These are phyloP conservation scores for Chalcosyrphus nemorum DNA, from an alignment of 2,888 invertebrate genomes.

Conservation along the genomic window DNA sequence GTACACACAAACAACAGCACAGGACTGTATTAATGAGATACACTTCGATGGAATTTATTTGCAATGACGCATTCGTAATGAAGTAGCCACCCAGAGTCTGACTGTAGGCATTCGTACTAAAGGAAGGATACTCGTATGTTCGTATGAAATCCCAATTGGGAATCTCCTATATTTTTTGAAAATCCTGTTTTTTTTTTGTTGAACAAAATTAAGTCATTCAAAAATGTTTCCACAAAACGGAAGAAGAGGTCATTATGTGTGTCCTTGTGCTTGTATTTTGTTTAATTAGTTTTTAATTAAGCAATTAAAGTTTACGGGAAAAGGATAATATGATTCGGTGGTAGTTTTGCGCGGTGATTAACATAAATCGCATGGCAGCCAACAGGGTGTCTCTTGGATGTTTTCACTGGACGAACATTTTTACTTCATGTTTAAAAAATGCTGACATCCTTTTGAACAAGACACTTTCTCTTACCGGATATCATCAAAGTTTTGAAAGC, in stretches of 20 bases:
- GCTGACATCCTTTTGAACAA: too few relatives aligned
- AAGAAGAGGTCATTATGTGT: slow-evolving; percentile 24
- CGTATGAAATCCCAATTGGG: slow-evolving; percentile 29
- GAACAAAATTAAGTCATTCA: slow-evolving; percentile 22
- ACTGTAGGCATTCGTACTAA: neutral
- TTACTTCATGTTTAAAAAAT: too few relatives aligned
- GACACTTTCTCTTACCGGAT: too few relatives aligned
- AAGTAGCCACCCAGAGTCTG: slow-evolving; percentile 18
- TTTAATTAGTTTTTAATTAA: slow-evolving; percentile 63
- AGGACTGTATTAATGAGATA: slow-evolving; percentile 64
- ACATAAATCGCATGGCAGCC: neutral
- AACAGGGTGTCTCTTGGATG: neutral
- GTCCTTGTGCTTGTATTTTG: slow-evolving; percentile 29
- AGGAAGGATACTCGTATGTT: neutral
- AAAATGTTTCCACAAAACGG: neutral
- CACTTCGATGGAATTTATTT: slow-evolving; percentile 70
- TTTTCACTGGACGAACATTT: too few relatives aligned
- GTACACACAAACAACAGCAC: neutral
- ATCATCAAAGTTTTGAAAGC: too few relatives aligned
- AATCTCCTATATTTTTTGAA: neutral
- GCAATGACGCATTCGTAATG: slow-evolving; percentile 62
- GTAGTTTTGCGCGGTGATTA: neutral
- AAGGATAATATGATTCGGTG: neutral
- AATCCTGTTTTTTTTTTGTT: neutral
- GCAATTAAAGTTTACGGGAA: slow-evolving; percentile 16